Evolutionary conservation across 2,113 vertebrate species (phyloP), one percentile per base, ranked within the genome.

Genomic region (Anoplopoma fimbria): DNA sequence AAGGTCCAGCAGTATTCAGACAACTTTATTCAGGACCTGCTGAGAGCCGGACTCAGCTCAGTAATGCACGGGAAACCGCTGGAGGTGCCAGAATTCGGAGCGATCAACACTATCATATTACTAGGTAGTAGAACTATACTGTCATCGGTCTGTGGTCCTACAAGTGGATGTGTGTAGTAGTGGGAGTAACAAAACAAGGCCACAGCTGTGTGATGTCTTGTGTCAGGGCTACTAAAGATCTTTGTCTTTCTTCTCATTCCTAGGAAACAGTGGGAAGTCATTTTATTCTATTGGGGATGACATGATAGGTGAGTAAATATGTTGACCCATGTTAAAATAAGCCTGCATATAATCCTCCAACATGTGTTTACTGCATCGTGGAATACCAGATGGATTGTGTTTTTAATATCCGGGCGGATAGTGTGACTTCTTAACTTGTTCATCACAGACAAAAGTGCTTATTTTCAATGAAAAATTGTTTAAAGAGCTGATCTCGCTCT

Each of bases 41-140:
- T 99, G 80, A 95, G 94, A 58, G 87, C 45, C 0, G 97, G 98
- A 0, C 90, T 99, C 69, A 86, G 75, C 0, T 90, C 93, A 0
- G 83, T 91, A 0, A 90, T 98, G 77, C 89, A 72, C 1, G 88
- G 85, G 23, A 91, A 83, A 0, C 91, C 95, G 0, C 76, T 99
- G 13, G 69, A 91, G 58, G 81, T 99, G 81, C 94, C 95, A 0
- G 45, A 93, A 79, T 97, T 96, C 0, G 98, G 98, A 75, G 94
- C 95, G n/a, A 96, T 98, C 47, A 85, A 80, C 31, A 86, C 95
- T 2, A 95, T 96, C 3, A 49, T 96, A 61, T 94, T 98, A 25
- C 89, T 94, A 58, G 97, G 98, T 97, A 90, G 1, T 73, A 19
- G 61, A 72, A 29, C 45, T 23, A 15, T 33, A 27, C 14, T 64